These are phyloP conservation scores for Sarotherodon lohbergeri DNA, from an alignment of 2,113 vertebrate species.

Conservation along the genomic window DNA sequence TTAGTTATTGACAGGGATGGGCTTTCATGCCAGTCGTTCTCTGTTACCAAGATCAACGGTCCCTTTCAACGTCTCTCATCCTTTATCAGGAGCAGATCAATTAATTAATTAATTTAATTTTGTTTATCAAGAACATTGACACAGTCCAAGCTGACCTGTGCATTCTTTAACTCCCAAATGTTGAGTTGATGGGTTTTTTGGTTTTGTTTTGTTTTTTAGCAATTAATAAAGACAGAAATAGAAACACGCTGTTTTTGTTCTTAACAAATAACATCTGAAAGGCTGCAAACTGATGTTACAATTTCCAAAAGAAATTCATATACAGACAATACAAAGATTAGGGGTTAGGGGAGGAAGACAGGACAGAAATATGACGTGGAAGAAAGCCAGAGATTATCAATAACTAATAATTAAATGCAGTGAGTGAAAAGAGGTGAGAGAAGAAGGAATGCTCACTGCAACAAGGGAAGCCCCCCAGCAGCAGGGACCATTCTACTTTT, in stretches of 20 bases:
- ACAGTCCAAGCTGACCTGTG: neutral
- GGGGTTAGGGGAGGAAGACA: neutral
- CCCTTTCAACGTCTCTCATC: neutral
- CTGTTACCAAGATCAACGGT: neutral
- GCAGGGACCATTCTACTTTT: neutral
- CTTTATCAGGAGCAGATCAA: slow-evolving; percentile 19
- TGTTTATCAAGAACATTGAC: neutral
- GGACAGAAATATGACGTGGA: neutral
- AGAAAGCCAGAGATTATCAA: neutral
- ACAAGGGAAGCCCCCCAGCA: neutral
- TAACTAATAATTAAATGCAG: neutral
- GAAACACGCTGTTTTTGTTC: neutral
- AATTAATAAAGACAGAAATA: slow-evolving; percentile 63
- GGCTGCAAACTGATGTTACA: neutral
- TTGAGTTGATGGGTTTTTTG: neutral
- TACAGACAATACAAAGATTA: neutral
- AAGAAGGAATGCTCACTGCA: neutral
- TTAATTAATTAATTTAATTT: neutral
- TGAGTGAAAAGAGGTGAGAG: neutral
- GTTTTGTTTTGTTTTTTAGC: slow-evolving; percentile 27
- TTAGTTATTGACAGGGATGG: neutral
- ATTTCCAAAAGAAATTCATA: neutral
- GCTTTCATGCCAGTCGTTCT: neutral
- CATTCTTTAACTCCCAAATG: slow-evolving; percentile 26
- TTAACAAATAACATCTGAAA: neutral